These are phyloP conservation scores for Amphibalanus amphitrite DNA, from an alignment of 1,140 invertebrate species.

Conservation along the genomic window DNA sequence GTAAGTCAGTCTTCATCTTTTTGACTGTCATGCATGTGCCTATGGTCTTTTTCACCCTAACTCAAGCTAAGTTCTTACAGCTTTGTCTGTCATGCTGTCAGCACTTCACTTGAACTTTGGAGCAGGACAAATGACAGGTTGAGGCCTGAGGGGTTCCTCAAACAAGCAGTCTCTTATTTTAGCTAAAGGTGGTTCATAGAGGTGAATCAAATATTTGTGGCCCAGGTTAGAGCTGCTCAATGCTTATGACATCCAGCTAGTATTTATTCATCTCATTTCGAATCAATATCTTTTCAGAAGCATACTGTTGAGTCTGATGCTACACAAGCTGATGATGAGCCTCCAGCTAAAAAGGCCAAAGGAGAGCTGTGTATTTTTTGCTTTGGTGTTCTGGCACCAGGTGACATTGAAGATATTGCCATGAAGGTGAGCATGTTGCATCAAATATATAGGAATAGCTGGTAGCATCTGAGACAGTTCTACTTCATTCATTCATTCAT, in stretches of 20 bases:
- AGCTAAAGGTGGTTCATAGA: too few species aligned
- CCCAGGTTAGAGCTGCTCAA: not conserved
- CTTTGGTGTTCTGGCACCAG: constrained; percentile 40
- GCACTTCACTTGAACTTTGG: too few species aligned
- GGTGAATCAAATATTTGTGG: too few species aligned
- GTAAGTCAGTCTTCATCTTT: not conserved
- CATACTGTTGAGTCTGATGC: not conserved
- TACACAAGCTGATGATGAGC: constrained; percentile 5
- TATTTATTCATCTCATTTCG: not conserved
- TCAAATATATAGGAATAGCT: too few species aligned
- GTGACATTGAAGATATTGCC: constrained; percentile 17
- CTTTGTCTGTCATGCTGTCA: too few species aligned
- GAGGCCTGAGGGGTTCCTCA: too few species aligned
- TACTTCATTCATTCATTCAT: not conserved
- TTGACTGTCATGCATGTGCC: too few species aligned
- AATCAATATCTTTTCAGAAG: not conserved
- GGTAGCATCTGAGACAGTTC: not conserved
- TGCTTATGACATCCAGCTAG: too few species aligned
- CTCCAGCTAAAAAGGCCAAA: constrained; percentile 17
- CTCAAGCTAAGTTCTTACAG: too few species aligned
- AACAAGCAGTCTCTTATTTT: too few species aligned
- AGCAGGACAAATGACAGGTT: too few species aligned
- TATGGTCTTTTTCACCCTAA: too few species aligned
- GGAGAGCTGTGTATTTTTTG: constrained; percentile 35
- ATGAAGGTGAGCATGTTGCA: constrained; percentile 4